Evolutionary conservation across 2,797 vertebrate genomes (phyloP), one percentile per base, ranked within the genome.

Genomic region (Poecilia gillii): DNA sequence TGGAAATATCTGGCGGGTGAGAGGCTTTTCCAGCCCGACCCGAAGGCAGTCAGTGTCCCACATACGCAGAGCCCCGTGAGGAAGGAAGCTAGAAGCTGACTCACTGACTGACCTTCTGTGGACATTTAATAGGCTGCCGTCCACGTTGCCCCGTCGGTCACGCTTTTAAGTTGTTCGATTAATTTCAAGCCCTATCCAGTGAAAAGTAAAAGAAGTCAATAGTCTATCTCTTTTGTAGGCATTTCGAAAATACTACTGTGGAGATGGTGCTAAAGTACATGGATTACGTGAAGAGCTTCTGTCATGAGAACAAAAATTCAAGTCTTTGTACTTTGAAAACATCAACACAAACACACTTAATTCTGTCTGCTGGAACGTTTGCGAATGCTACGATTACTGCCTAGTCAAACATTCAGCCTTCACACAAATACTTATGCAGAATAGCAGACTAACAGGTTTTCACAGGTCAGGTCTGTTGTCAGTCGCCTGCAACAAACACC

Each of bases 31-130:
- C 80, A 85, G 73, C 85, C 89, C 91, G 87, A 91, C 90, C 94
- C 85, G 73, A 81, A 90, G 91, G 94, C 91, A 82, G 85, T 84
- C 86, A 76, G 73, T 87, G 92, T 82, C 91, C 93, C 91, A 95
- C 87, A 89, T 94, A 87, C 77, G 81, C 88, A 68, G 64, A 47
- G 70, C 82, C 88, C 92, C 88, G 90, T 77, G 84, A 79, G 87
- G 89, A 83, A 28, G 84, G 84, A 83, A 89, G 84, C 87, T 78
- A 86, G 81, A 87, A 90, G 88, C 83, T 90, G 91, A 93, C 89
- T 93, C 89, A 88, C 79, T 79, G 71, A 83, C 84, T 90, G 84
- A 79, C 84, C 85, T 82, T 83, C 51, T 72, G 28, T 81, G 57
- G 75, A 53, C 78, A 79, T 88, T 72, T 59, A 72, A 77, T 72